phyloP scores from a whole-genome alignment of 2,888 invertebrate species.

The Cylloceria caligata region DNA sequence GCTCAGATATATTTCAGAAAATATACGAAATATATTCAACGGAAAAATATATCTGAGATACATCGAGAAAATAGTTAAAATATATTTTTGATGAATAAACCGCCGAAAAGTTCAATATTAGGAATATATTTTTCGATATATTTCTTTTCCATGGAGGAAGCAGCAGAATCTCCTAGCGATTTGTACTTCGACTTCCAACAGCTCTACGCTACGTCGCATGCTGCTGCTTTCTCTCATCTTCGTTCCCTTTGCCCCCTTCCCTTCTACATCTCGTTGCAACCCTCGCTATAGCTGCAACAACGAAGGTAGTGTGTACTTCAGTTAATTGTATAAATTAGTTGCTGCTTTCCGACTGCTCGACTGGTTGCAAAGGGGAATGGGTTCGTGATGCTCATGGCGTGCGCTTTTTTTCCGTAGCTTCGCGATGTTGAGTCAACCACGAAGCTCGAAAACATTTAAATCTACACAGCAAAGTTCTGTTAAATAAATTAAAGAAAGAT shows the following conservation, averaged over 20 bases:
- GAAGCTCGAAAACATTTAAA: conserved; percentile 9
- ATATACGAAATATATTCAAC: too few species aligned
- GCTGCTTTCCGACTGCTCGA: conserved; percentile 57
- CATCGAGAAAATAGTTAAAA: too few species aligned
- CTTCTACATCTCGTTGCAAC: conserved; percentile 21
- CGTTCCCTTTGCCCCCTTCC: neutral
- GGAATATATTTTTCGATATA: too few species aligned
- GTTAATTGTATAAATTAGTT: conserved; percentile 68
- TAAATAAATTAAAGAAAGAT: neutral
- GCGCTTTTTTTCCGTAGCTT: conserved; percentile 21
- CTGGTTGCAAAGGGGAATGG: conserved; percentile 14
- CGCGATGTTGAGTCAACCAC: conserved; percentile 25
- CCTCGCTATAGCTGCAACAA: conserved; percentile 16
- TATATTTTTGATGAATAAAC: too few species aligned
- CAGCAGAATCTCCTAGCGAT: conserved; percentile 46
- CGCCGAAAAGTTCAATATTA: too few species aligned
- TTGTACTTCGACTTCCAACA: conserved; percentile 49
- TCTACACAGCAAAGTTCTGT: neutral
- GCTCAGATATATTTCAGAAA: too few species aligned
- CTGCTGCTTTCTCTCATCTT: conserved; percentile 38
- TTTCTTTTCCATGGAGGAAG: too few species aligned
- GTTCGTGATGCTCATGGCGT: conserved; percentile 14
- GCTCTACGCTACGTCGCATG: conserved; percentile 45
- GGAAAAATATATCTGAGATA: too few species aligned
- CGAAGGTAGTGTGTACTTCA: conserved; percentile 57